phyloP scores from a whole-genome alignment of 2,113 vertebrate genomes.

The Copsychus sechellarum region DNA sequence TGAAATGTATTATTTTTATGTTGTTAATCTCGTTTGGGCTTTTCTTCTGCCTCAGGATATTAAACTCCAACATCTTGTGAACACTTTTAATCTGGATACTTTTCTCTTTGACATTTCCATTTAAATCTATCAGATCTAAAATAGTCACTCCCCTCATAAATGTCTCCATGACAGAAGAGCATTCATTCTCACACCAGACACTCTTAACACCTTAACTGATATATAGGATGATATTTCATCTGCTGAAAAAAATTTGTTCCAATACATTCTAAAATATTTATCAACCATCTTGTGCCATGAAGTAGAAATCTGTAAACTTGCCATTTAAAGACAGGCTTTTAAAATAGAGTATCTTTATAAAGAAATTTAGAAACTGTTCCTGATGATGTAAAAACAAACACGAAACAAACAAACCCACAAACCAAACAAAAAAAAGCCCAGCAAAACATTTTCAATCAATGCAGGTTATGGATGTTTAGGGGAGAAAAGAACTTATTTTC shows the following conservation, averaged over 20 bases:
- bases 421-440: background rate
- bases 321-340: background rate
- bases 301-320: background rate
- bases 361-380: background rate
- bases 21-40: background rate
- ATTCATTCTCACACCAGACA: background rate
- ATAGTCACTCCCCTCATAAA: background rate
- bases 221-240: background rate
- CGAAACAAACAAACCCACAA: background rate
- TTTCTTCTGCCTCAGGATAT: background rate
- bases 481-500: background rate
- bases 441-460: background rate
- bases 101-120: slow-evolving; percentile 11
- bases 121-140: background rate
- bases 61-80: background rate
- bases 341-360: background rate
- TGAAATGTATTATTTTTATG: background rate
- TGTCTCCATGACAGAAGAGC: background rate
- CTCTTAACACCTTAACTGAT: background rate
- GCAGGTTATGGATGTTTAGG: background rate
- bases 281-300: background rate
- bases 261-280: background rate
- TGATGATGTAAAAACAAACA: background rate
- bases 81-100: background rate
- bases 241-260: background rate